These are phyloP conservation scores for Sapayoa aenigma DNA, from an alignment of 2,113 vertebrate species.

Conservation along the genomic window DNA sequence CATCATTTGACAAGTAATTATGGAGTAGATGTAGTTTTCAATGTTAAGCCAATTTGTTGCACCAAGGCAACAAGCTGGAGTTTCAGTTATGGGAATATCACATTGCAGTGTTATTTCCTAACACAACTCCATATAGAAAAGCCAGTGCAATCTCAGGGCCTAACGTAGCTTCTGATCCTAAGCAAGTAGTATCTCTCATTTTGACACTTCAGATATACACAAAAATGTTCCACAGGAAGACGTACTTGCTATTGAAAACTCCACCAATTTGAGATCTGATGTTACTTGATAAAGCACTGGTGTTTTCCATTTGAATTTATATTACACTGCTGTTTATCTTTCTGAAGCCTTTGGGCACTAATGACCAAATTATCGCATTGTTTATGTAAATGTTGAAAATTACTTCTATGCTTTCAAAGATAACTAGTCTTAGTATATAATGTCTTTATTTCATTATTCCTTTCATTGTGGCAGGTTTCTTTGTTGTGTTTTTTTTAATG, in stretches of 20 bases:
- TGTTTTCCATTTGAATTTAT: background rate
- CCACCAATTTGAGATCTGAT: background rate
- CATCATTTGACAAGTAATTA: background rate
- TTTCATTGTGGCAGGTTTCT: background rate
- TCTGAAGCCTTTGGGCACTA: background rate
- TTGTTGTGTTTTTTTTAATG: background rate
- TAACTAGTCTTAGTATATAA: background rate
- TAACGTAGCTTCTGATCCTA: background rate
- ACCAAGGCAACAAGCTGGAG: background rate
- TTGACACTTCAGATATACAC: background rate
- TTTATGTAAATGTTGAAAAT: background rate
- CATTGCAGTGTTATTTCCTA: background rate
- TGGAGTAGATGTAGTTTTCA: background rate
- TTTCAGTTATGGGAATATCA: background rate
- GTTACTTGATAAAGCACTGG: background rate
- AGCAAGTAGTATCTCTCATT: background rate
- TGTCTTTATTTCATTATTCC: background rate
- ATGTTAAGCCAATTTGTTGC: background rate
- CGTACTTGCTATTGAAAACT: background rate
- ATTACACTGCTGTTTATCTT: background rate
- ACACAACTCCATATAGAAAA: background rate
- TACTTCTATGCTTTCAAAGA: background rate
- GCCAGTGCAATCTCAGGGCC: background rate
- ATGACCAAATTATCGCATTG: background rate
- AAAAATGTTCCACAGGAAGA: background rate